phyloP scores from a whole-genome alignment of 2,888 invertebrate genomes.

The Lathronympha strigana region DNA sequence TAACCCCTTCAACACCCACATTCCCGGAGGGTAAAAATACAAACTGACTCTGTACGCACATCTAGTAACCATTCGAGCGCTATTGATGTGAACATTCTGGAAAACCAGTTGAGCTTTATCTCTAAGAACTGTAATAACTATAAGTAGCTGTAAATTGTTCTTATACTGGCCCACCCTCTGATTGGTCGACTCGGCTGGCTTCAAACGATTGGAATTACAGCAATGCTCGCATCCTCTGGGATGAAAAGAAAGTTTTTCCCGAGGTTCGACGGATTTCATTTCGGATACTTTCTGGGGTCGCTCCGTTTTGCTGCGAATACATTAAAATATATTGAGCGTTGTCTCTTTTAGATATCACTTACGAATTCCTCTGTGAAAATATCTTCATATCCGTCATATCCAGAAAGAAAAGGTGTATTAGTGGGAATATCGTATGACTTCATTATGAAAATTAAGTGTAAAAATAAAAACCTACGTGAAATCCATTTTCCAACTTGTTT shows the following conservation, averaged over 20 bases:
- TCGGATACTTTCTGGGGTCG: constrained; percentile 54
- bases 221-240: constrained; percentile 55
- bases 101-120: not conserved
- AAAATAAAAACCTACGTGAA: no score
- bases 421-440: no score
- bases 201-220: not conserved
- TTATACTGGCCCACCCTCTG: not conserved
- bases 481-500: no score
- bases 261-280: constrained; percentile 63
- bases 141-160: not conserved
- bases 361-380: constrained; percentile 25
- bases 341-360: constrained; percentile 40
- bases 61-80: not conserved
- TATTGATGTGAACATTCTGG: not conserved
- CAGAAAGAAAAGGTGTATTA: no score
- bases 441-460: no score
- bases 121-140: not conserved
- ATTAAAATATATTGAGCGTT: constrained; percentile 61
- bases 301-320: constrained; percentile 63
- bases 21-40: constrained; percentile 48
- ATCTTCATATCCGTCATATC: constrained; percentile 12
- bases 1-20: constrained; percentile 36
- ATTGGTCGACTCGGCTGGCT: not conserved
- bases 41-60: constrained; percentile 48
- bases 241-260: constrained; percentile 55